A percentile compares a stretch with the other conserved stretches of the same genome.
Evolutionary conservation across 2,888 invertebrate genomes (phyloP).

Genomic region (Hartigia nigra): DNA sequence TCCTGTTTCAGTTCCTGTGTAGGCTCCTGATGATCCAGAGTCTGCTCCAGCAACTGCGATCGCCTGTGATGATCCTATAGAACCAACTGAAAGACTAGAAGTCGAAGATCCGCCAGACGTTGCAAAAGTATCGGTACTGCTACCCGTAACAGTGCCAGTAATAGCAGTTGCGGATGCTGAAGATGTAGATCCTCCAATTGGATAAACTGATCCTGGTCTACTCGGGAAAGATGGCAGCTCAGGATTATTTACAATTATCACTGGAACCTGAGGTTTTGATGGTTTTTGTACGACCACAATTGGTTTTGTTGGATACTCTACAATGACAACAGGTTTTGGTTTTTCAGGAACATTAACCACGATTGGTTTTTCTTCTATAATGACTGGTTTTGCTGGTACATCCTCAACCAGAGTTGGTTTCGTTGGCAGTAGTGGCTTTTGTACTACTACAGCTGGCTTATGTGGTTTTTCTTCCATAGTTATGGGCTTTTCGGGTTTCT

Average conservation of each 20-base stretch:
- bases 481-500: background rate
- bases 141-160: too few relatives aligned
- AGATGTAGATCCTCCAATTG: background rate
- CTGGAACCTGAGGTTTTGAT: background rate
- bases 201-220: too few relatives aligned
- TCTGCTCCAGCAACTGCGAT: too few relatives aligned
- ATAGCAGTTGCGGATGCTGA: background rate
- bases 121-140: too few relatives aligned
- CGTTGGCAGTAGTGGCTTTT: background rate
- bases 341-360: background rate
- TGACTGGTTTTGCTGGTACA: background rate
- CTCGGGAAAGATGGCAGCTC: too few relatives aligned
- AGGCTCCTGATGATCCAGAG: too few relatives aligned
- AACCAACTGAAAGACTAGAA: too few relatives aligned
- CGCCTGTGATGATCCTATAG: too few relatives aligned
- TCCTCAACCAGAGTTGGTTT: background rate
- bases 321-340: background rate
- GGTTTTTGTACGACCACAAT: background rate
- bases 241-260: too few relatives aligned
- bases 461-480: background rate
- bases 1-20: too few relatives aligned
- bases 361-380: background rate
- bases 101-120: too few relatives aligned
- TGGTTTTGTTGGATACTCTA: background rate
- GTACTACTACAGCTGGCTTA: background rate